Percentiles rank a stretch among this genome's conserved stretches.
Evolutionary conservation across 2,888 invertebrate species (phyloP).

Genomic region (Cyclophora albipunctata): DNA sequence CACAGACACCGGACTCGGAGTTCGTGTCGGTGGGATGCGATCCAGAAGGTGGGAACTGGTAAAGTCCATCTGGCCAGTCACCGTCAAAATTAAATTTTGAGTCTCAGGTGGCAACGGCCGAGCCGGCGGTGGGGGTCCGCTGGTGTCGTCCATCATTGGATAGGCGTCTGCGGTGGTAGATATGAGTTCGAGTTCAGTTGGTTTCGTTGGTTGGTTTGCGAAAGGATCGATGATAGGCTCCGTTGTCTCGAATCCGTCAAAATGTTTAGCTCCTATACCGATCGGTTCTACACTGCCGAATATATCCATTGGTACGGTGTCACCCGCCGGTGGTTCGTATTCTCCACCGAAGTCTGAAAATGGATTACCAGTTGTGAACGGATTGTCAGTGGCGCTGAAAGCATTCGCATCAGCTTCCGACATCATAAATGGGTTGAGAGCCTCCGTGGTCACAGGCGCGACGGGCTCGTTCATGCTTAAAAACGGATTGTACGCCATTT

Average conservation of each 20-base stretch:
- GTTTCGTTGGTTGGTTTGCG: slow-evolving; percentile 39
- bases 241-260: slow-evolving; percentile 30
- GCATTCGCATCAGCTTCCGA: slow-evolving; percentile 50
- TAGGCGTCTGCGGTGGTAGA: slow-evolving; percentile 39
- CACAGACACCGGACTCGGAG: slow-evolving; percentile 91
- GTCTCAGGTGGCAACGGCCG: slow-evolving; percentile 85
- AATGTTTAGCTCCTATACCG: slow-evolving; percentile 49
- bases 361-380: slow-evolving; percentile 83
- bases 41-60: slow-evolving; percentile 89
- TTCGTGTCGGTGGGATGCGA: slow-evolving; percentile 87
- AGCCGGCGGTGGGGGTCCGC: slow-evolving; percentile 54
- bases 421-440: slow-evolving; percentile 82
- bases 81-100: slow-evolving; percentile 88
- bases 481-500: slow-evolving; percentile 87
- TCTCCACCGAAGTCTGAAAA: slow-evolving; percentile 76
- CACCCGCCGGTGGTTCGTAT: slow-evolving; percentile 52
- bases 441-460: slow-evolving; percentile 63
- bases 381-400: slow-evolving; percentile 75
- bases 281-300: slow-evolving; percentile 54
- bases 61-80: slow-evolving; percentile 91
- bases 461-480: slow-evolving; percentile 82
- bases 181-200: slow-evolving; percentile 56
- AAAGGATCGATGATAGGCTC: slow-evolving; percentile 34
- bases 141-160: slow-evolving; percentile 29
- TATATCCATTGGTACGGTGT: slow-evolving; percentile 58